These are phyloP conservation scores for Drosophila prosaltans DNA, from an alignment of 1,140 invertebrate species.

Conservation along the genomic window DNA sequence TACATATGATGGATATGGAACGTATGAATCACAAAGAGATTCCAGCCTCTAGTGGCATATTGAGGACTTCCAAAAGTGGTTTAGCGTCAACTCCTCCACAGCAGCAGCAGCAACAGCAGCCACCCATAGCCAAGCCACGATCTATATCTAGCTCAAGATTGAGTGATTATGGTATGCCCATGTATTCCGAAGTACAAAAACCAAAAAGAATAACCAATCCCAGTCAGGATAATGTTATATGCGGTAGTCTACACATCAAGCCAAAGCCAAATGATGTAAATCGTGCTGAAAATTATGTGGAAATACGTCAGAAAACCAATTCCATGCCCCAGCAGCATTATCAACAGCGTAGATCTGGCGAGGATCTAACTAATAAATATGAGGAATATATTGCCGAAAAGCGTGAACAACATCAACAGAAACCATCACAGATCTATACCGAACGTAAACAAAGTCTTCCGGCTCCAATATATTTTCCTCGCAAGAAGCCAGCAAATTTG, in stretches of 20 bases:
- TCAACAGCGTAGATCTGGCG: conserved; percentile 66
- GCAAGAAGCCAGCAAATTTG: conserved; percentile 88
- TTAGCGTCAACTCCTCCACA: conserved; percentile 82
- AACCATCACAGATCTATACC: conserved; percentile 41
- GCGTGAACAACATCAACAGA: conserved; percentile 71
- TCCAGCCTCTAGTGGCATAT: conserved; percentile 53
- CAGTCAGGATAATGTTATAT: conserved; percentile 57
- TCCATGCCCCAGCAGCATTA: conserved; percentile 75
- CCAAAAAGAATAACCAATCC: conserved; percentile 44
- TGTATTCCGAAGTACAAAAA: conserved; percentile 78
- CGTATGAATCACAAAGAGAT: conserved; percentile 1
- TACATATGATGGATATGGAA: conserved; percentile 83
- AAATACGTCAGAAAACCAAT: conserved; percentile 72
- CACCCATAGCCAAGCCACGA: conserved; percentile 59
- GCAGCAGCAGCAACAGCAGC: conserved; percentile 84
- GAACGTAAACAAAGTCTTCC: conserved; percentile 71
- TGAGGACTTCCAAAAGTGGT: conserved; percentile 78
- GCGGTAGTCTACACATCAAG: conserved; percentile 74
- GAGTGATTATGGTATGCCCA: conserved; percentile 65
- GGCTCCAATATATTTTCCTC: conserved; percentile 73
- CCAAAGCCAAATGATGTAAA: conserved; percentile 32
- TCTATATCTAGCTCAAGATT: conserved; percentile 71
- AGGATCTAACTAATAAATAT: conserved; percentile 69
- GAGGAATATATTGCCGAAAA: conserved; percentile 78
- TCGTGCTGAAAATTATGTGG: conserved; percentile 62